Conservation (phyloP, 2,113 vertebrate species). For the Pollachius pollachius region DNA sequence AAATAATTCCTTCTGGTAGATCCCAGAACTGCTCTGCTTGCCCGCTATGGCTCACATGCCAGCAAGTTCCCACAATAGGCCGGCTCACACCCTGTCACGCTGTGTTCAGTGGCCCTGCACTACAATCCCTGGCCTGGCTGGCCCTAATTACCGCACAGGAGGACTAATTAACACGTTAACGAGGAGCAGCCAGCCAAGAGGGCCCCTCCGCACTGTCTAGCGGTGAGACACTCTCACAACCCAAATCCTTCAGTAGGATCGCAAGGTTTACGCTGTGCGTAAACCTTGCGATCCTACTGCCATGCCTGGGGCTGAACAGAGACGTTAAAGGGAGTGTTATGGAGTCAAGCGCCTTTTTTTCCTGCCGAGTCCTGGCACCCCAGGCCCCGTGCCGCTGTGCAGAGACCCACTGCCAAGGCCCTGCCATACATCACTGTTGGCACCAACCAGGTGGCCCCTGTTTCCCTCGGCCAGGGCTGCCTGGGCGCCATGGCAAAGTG, state of each 20-base stretch:
- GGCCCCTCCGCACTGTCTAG: slow-evolving; percentile 35
- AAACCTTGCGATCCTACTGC: slow-evolving; percentile 4
- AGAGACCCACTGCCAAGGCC: slow-evolving; percentile 14
- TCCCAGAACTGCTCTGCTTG: background rate
- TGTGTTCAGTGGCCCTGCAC: slow-evolving; percentile 50
- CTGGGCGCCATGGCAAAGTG: background rate
- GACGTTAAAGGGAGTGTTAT: slow-evolving; percentile 24
- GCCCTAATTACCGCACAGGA: slow-evolving; percentile 64
- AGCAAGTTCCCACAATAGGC: slow-evolving; percentile 22
- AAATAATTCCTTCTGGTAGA: background rate
- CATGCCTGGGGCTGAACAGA: slow-evolving; percentile 23
- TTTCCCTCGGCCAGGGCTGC: slow-evolving; percentile 19
- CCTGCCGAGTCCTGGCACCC: background rate
- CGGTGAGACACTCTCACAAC: slow-evolving; percentile 50
- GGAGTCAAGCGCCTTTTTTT: slow-evolving; percentile 47
- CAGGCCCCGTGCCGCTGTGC: slow-evolving; percentile 23
- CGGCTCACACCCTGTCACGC: slow-evolving; percentile 28
- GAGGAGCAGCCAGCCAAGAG: slow-evolving; percentile 54
- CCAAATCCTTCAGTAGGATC: slow-evolving; percentile 46
- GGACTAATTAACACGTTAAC: slow-evolving; percentile 71
- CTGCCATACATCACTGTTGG: slow-evolving; percentile 46
- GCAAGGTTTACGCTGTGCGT: background rate
- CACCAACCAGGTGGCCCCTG: slow-evolving; percentile 40
- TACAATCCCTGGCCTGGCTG: slow-evolving; percentile 39
- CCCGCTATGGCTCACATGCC: slow-evolving; percentile 25